phyloP scores from a whole-genome alignment of 1,140 invertebrate genomes.

The Eriosoma lanigerum region DNA sequence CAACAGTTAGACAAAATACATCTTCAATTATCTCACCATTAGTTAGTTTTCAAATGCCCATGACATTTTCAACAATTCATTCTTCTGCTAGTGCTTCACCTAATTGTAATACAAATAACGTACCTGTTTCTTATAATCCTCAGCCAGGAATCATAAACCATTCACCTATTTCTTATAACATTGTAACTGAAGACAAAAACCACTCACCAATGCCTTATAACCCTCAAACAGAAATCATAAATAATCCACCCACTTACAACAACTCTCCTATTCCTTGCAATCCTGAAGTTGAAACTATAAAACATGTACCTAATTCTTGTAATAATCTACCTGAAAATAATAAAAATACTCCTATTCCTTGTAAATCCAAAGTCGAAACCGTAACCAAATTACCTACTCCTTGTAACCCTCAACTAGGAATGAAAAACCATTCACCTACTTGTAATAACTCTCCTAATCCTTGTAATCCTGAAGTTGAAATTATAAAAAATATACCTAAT shows the following conservation, averaged over 20 bases:
- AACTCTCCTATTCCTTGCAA: neutral
- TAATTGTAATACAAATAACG: neutral
- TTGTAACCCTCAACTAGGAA: neutral
- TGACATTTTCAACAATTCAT: slow-evolving; percentile 1
- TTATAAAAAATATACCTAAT: neutral
- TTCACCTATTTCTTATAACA: neutral
- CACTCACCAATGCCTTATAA: too few species aligned
- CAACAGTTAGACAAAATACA: neutral
- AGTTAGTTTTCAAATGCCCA: slow-evolving; percentile 1
- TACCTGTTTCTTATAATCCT: neutral
- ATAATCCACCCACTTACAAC: neutral
- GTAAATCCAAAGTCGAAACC: neutral
- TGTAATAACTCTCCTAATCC: neutral
- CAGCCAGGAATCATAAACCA: neutral
- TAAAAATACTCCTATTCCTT: neutral
- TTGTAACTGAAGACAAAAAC: neutral
- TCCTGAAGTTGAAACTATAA: neutral
- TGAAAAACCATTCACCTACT: neutral
- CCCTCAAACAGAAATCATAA: neutral
- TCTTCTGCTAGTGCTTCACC: too few species aligned
- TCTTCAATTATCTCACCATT: neutral
- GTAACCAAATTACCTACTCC: neutral
- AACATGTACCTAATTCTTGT: neutral
- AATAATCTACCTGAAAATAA: neutral
- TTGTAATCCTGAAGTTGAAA: neutral